Evolutionary conservation across 2,797 vertebrate genomes (phyloP), one percentile per base, ranked within the genome.

Genomic region (Cebuella pygmaea): DNA sequence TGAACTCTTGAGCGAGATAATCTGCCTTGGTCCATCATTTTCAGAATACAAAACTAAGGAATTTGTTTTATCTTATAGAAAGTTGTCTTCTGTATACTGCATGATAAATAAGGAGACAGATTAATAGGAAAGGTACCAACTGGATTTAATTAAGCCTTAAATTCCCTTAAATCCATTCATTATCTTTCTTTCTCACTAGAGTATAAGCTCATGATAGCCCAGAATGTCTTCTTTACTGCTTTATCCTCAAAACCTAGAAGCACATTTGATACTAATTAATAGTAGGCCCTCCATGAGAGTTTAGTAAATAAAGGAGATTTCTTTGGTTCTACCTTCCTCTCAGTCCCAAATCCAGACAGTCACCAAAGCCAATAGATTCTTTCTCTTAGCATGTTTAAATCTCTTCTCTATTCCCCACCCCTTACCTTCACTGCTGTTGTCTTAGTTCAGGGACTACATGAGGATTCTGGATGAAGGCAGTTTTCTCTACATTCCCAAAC

Each of bases 31-130:
- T 20, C 75, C 70, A 75, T 89, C 90, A 92, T 76, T 39, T 82
- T 95, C 52, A 90, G 95, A 90, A 92, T 94, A 72, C 82, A 75
- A 96, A 90, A 96, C 64, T 41, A 82, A 95, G 36, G 61, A 88
- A 78, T 92, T 96, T 85, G 78, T 92, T 93, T 96, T 88, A 67
- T 84, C 95, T 93, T 92, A 52, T 88, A 41, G n/a, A 92, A 92
- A 96, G 76, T 30, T 89, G 78, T 95, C 39, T 90, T 78, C 82
- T 95, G 26, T 94, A 67, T 39, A 90, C 14, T 64, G 55, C 52
- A 52, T 95, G 96, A 87, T 96, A 95, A 93, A 81, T 92, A 88
- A 95, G 84, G 94, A 61, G 50, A 41, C n/a, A 33, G 82, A 97
- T 92, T 97, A 96, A 93, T 30, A 94, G 85, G 75, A 93, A 95